Conservation (phyloP, 2,113 vertebrate species). For the Labeo rohita region DNA sequence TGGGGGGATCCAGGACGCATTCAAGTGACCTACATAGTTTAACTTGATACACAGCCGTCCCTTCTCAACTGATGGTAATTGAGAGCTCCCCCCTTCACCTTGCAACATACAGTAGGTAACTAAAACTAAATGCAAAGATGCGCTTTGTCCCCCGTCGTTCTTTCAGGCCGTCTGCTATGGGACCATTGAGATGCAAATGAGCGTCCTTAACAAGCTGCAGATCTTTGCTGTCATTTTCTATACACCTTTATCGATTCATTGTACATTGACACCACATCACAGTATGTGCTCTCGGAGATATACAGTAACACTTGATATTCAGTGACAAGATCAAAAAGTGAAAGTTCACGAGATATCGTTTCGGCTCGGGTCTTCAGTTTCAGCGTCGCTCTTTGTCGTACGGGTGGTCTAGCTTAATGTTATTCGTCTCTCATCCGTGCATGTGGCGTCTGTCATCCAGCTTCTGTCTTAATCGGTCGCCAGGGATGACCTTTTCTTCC, state of each 20-base stretch:
- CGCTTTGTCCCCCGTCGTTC: constrained; percentile 15
- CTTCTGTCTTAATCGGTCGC: constrained; percentile 41
- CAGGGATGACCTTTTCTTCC: constrained; percentile 51
- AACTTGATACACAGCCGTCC: constrained; percentile 51
- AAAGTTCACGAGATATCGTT: constrained; percentile 61
- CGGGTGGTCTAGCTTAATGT: constrained; percentile 53
- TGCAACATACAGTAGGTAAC: constrained; percentile 48
- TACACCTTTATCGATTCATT: constrained; percentile 37
- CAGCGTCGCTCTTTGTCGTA: constrained; percentile 40
- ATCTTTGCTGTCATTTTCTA: constrained; percentile 21
- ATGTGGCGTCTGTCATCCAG: constrained; percentile 51
- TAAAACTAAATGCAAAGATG: constrained; percentile 43
- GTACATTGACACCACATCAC: constrained; percentile 48
- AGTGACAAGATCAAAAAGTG: constrained; percentile 59
- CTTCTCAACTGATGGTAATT: constrained; percentile 56
- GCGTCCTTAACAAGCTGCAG: background rate
- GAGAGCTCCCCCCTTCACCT: constrained; percentile 48
- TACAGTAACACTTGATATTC: constrained; percentile 59
- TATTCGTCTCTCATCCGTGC: constrained; percentile 43
- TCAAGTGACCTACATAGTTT: constrained; percentile 59
- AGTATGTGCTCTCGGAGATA: constrained; percentile 46
- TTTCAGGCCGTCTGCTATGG: background rate
- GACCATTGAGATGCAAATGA: constrained; percentile 31
- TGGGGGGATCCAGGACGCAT: constrained; percentile 47
- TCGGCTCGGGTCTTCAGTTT: constrained; percentile 47